phyloP scores from a whole-genome alignment of 1,140 invertebrate genomes.

The Sarcophaga peregrina region DNA sequence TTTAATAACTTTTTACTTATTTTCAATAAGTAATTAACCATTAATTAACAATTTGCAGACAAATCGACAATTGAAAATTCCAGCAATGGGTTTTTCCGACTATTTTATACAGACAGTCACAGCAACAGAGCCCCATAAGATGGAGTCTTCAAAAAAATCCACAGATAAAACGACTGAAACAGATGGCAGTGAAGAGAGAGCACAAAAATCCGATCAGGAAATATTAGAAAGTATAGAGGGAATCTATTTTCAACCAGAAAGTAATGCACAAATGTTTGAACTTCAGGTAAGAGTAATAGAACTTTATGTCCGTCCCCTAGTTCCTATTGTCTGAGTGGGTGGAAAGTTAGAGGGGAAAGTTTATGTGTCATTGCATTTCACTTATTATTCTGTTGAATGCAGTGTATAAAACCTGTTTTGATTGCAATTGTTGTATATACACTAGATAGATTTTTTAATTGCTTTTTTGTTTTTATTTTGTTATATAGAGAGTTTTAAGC shows the following conservation, averaged over 20 bases:
- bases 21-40: not conserved
- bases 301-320: not conserved
- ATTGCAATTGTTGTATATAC: not conserved
- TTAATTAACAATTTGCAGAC: conserved; percentile 49
- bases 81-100: conserved; percentile 70
- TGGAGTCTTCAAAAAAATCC: conserved; percentile 54
- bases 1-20: not conserved
- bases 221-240: conserved; percentile 78
- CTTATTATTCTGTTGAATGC: not conserved
- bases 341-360: conserved; percentile 17
- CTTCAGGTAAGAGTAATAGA: conserved; percentile 68
- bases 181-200: conserved; percentile 53
- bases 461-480: conserved; percentile 40
- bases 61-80: conserved; percentile 68
- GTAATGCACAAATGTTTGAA: conserved; percentile 77
- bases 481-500: conserved; percentile 72
- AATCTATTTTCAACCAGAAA: conserved; percentile 72
- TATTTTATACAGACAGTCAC: conserved; percentile 65
- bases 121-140: conserved; percentile 10
- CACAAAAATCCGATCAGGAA: conserved; percentile 77
- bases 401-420: conserved; percentile 38
- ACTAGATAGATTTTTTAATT: not conserved
- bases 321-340: not conserved
- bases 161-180: not conserved
- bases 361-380: conserved; percentile 15